These are phyloP conservation scores for Hipparchia semele DNA, from an alignment of 2,888 invertebrate genomes.

Conservation along the genomic window DNA sequence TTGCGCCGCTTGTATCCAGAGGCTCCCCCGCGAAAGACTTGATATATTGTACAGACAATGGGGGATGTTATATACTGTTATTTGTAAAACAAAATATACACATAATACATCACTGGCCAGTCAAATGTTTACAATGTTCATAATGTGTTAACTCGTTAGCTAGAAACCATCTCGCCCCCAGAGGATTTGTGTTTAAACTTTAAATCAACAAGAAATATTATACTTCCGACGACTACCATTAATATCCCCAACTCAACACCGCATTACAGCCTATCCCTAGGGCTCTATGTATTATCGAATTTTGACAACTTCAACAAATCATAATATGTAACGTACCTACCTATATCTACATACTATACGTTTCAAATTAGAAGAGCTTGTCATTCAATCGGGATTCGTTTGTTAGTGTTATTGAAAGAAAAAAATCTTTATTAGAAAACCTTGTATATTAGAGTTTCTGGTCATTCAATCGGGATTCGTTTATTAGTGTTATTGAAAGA, in stretches of 20 bases:
- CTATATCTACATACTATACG: background rate
- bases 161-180: slow-evolving; percentile 23
- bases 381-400: too few species aligned
- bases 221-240: slow-evolving; percentile 25
- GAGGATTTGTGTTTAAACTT: slow-evolving; percentile 43
- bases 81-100: too few species aligned
- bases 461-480: too few species aligned
- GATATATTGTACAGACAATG: too few species aligned
- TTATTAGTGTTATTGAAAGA: too few species aligned
- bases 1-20: too few species aligned
- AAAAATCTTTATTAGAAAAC: too few species aligned
- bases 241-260: slow-evolving; percentile 20
- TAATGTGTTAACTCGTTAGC: slow-evolving; percentile 35
- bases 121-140: slow-evolving; percentile 32
- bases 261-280: slow-evolving; percentile 11
- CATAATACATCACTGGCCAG: slow-evolving; percentile 10
- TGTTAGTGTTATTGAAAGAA: too few species aligned
- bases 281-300: slow-evolving; percentile 19
- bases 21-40: too few species aligned
- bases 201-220: slow-evolving; percentile 42
- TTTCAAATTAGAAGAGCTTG: background rate
- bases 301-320: slow-evolving; percentile 8
- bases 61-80: too few species aligned
- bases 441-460: too few species aligned
- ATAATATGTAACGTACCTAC: too few species aligned